A percentile compares a stretch with the other conserved stretches of the same genome.
Evolutionary conservation across 1,140 invertebrate genomes (phyloP).

Genomic region (Paraescarpia echinospica): DNA sequence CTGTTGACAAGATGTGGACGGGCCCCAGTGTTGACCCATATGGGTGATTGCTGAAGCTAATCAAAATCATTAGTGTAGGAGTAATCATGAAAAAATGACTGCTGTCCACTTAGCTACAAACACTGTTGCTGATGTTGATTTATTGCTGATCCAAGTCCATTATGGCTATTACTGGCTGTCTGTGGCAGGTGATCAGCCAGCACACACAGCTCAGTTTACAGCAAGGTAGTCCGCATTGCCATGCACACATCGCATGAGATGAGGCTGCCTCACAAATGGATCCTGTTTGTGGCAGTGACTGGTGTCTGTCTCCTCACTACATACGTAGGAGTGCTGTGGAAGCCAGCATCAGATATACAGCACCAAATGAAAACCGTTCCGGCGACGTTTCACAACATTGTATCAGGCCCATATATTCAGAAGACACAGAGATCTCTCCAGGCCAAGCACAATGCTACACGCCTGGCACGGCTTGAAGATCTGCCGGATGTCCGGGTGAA

Average conservation of each 20-base stretch:
- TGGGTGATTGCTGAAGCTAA: neutral
- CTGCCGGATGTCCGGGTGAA: conserved; percentile 23
- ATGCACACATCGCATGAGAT: neutral
- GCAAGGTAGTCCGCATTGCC: neutral
- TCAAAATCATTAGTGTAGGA: neutral
- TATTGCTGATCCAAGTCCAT: neutral
- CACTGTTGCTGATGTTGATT: neutral
- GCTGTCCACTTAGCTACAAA: neutral
- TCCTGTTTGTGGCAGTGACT: neutral
- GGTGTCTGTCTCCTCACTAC: neutral
- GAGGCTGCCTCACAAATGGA: neutral
- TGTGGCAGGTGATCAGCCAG: neutral
- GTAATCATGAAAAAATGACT: neutral
- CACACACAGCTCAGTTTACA: neutral
- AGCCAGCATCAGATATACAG: neutral
- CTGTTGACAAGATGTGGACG: neutral
- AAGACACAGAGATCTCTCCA: neutral
- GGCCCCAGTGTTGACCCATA: neutral
- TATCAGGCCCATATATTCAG: neutral
- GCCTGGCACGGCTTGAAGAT: neutral
- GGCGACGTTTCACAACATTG: neutral
- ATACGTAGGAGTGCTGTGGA: neutral
- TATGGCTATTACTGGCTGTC: neutral
- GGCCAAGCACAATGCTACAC: neutral
- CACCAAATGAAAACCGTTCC: neutral